Conservation (phyloP, 2,797 vertebrate species). For the Notamacropus eugenii region DNA sequence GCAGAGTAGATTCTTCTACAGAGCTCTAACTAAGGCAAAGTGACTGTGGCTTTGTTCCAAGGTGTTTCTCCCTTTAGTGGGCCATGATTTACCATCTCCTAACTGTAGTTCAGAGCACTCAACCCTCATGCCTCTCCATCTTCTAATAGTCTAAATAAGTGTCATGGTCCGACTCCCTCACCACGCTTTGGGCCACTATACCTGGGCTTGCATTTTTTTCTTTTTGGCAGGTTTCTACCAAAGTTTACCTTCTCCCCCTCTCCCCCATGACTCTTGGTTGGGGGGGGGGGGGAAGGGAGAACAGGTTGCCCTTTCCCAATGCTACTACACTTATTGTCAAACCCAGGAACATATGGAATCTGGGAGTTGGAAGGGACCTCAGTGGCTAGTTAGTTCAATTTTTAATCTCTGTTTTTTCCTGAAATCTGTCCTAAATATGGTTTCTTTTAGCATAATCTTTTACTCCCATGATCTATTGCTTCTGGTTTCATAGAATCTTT, state of each 20-base stretch:
- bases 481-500: too few relatives aligned
- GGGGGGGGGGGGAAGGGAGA: rapidly evolving
- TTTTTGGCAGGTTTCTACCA: not conserved
- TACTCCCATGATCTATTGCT: not conserved
- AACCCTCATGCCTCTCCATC: not conserved
- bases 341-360: not conserved
- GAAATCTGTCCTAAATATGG: too few relatives aligned
- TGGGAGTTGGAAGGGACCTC: too few relatives aligned
- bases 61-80: not conserved
- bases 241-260: not conserved
- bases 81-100: not conserved
- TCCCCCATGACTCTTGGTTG: not conserved
- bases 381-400: too few relatives aligned
- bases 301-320: too few relatives aligned
- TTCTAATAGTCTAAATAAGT: not conserved
- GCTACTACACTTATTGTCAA: not conserved
- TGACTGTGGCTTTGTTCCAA: not conserved
- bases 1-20: not conserved
- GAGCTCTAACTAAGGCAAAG: not conserved
- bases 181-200: not conserved
- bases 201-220: not conserved
- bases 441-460: not conserved
- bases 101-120: not conserved
- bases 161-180: not conserved
- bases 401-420: too few relatives aligned